Evolutionary conservation across 2,888 invertebrate species (phyloP).

Genomic region (Willowsia nigromaculata): DNA sequence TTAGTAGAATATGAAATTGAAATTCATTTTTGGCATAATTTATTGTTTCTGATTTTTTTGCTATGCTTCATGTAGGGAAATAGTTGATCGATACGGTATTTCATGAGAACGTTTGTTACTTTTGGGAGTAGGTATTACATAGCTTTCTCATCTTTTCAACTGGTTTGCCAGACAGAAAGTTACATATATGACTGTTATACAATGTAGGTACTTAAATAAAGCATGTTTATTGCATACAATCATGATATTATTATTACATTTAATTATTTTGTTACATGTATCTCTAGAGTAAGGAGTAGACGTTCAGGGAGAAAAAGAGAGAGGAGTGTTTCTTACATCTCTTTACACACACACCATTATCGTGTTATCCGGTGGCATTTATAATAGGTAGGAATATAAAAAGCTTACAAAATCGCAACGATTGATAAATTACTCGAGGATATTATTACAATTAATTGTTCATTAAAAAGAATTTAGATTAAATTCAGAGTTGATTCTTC

Average conservation of each 20-base stretch:
- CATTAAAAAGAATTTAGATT: too few relatives aligned
- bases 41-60: too few relatives aligned
- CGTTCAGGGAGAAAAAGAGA: background rate
- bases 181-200: background rate
- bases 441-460: background rate
- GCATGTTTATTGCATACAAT: background rate
- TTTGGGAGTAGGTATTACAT: too few relatives aligned
- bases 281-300: background rate
- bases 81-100: background rate
- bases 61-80: too few relatives aligned
- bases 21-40: too few relatives aligned
- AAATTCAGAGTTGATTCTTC: background rate
- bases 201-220: background rate
- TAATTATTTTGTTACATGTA: slow-evolving; percentile 13
- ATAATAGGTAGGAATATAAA: background rate
- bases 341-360: background rate
- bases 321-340: background rate
- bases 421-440: background rate
- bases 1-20: too few relatives aligned
- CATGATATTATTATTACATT: slow-evolving; percentile 6
- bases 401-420: slow-evolving; percentile 17
- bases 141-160: too few relatives aligned
- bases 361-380: background rate
- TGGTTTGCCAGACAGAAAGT: background rate
- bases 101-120: too few relatives aligned